Conservation (phyloP, 2,888 invertebrate species). For the Agrenia bidenticulata region DNA sequence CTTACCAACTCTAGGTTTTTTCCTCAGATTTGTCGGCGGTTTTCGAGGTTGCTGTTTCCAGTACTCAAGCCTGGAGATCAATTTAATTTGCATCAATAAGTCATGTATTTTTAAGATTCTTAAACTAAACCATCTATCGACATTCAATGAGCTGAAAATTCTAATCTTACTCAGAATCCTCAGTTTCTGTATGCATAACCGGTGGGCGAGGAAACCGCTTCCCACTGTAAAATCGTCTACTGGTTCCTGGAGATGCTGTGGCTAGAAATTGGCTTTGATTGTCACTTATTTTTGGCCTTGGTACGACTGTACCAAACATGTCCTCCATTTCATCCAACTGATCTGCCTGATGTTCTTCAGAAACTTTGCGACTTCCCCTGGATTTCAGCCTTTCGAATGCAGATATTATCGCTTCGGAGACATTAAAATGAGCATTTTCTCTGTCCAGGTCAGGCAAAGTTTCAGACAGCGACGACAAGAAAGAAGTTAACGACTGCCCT, state of each 20-base stretch:
- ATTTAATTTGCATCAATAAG: too few relatives aligned
- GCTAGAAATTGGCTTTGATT: neutral
- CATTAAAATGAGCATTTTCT: constrained; percentile 83
- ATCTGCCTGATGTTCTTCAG: constrained; percentile 53
- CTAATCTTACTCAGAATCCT: constrained; percentile 51
- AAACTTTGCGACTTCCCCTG: constrained; percentile 49
- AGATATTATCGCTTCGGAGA: constrained; percentile 79
- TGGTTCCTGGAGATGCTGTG: neutral
- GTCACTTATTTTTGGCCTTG: constrained; percentile 2
- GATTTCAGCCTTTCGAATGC: constrained; percentile 69
- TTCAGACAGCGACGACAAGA: constrained; percentile 71
- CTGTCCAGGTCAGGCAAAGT: constrained; percentile 75
- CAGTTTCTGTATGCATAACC: constrained; percentile 47
- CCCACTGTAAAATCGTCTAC: constrained; percentile 26
- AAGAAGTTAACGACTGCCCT: constrained; percentile 72
- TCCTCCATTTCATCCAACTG: constrained; percentile 48
- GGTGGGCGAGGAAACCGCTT: constrained; percentile 29
- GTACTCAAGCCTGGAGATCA: constrained; percentile 42
- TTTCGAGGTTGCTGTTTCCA: constrained; percentile 46
- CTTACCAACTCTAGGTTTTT: constrained; percentile 37
- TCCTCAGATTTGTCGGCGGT: constrained; percentile 45
- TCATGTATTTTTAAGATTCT: neutral
- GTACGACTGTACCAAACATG: constrained; percentile 44
- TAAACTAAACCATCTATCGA: neutral
- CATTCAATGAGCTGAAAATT: too few relatives aligned